These are phyloP conservation scores for Formicarius rufipectus DNA, from an alignment of 2,113 vertebrate species.

Conservation along the genomic window DNA sequence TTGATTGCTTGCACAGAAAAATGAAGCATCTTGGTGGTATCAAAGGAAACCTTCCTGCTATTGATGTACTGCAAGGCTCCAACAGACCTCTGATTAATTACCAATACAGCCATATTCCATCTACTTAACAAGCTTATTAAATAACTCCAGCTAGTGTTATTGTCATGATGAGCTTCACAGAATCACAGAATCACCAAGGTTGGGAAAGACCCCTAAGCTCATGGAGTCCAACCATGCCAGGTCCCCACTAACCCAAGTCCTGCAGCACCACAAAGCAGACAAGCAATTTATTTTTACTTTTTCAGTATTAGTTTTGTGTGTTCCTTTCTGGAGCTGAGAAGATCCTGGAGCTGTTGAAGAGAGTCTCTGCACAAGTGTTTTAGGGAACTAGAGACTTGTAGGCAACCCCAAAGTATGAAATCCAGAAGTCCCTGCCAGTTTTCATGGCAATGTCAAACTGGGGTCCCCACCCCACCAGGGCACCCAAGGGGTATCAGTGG, in stretches of 20 bases:
- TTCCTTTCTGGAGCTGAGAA: not conserved
- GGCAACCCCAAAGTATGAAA: fast-evolving
- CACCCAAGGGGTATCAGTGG: not conserved
- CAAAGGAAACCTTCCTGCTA: not conserved
- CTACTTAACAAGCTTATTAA: not conserved
- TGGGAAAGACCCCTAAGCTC: not conserved
- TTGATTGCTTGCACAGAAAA: not conserved
- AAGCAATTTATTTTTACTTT: not conserved
- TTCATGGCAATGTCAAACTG: no score
- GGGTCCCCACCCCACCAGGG: not conserved
- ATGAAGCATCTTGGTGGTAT: fast-evolving
- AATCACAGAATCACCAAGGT: not conserved
- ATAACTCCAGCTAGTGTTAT: not conserved
- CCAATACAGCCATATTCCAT: not conserved
- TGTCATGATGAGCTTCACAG: fast-evolving
- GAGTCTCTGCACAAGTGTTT: fast-evolving
- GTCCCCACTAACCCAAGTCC: not conserved
- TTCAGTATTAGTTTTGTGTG: not conserved
- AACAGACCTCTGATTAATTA: not conserved
- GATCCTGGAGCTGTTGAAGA: not conserved
- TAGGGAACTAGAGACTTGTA: not conserved
- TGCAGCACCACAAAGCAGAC: not conserved
- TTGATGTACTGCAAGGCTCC: not conserved
- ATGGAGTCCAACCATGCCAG: not conserved
- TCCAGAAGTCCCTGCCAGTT: not conserved